Evolutionary conservation across 2,113 vertebrate species (phyloP).

Genomic region (Corythaeola cristata): DNA sequence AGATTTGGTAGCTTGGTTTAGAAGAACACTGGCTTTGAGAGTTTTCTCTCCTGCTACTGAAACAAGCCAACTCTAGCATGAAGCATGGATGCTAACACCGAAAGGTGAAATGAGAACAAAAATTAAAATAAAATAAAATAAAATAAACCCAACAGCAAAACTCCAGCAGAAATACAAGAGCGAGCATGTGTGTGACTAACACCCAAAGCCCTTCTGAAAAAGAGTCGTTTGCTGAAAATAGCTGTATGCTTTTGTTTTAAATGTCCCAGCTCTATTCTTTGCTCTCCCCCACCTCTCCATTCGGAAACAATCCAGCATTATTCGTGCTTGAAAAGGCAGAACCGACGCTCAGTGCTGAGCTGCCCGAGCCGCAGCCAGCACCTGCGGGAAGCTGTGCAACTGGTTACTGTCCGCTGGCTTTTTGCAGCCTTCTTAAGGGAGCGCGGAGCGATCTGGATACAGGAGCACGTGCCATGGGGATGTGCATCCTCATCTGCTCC

Average conservation of each 20-base stretch:
- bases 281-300: not conserved
- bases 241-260: not conserved
- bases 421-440: not conserved
- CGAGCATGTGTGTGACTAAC: not conserved
- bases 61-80: not conserved
- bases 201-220: not conserved
- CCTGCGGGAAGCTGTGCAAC: not conserved
- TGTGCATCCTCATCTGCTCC: not conserved
- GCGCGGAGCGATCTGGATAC: not conserved
- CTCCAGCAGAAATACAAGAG: not conserved
- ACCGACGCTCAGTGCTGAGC: not conserved
- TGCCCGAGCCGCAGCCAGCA: not conserved
- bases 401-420: not conserved
- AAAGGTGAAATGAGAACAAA: not conserved
- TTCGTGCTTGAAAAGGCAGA: not conserved
- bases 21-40: not conserved
- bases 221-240: not conserved
- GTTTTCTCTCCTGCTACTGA: not conserved
- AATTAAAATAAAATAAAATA: not conserved
- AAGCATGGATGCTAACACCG: not conserved
- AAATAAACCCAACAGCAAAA: not conserved
- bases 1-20: not conserved
- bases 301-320: not conserved
- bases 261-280: not conserved
- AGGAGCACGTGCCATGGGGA: fast-evolving